Evolutionary conservation across 2,888 invertebrate genomes (phyloP), one percentile per base, ranked within the genome.

Genomic region (Apomyelois bistriatella): DNA sequence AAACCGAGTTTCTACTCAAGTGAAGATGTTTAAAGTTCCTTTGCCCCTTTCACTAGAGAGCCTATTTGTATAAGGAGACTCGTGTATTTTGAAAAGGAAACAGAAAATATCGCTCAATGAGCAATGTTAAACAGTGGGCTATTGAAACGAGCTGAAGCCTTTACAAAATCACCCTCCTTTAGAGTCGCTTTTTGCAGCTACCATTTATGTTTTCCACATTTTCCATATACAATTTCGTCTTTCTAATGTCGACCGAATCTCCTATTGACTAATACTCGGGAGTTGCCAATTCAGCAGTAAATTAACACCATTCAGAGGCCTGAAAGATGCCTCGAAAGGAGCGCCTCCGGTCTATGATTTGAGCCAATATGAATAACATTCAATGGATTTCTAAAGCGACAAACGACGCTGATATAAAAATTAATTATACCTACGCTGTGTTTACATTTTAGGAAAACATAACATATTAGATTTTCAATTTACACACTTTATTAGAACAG

Each of bases 161-260:
- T 86, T 85, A 85, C 72, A 88, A 87, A 87, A 87, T 87, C 86
- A 83, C 84, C 81, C 83, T 79, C 80, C 73, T 79, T 83, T 82
- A 69, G 78, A 78, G 75, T 76, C 74, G 79, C 77, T 81, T 85
- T 80, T 81, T 76, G 76, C 81, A 71, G 74, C 71, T 74, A 73
- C 74, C 79, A 79, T 87, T 85, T 83, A 86, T 83, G 76, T 83
- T 85, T 84, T 79, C 79, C 76, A 82, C 82, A 82, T 84, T 87
- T 86, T 82, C 86, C 85, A 85, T 85, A 83, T 74, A 83, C 74
- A 82, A 83, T 79, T 79, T 78, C 66, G 70, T 66, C 73, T 68
- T 70, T 77, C 67, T 71, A 68, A 74, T 80, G 78, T 76, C 74
- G 81, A 72, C 74, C 78, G 72, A 80, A 75, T 73, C 71, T 74